Base-by-base conservation (phyloP, 2,797 vertebrate genomes). In the Podargus strigoides region DNA sequence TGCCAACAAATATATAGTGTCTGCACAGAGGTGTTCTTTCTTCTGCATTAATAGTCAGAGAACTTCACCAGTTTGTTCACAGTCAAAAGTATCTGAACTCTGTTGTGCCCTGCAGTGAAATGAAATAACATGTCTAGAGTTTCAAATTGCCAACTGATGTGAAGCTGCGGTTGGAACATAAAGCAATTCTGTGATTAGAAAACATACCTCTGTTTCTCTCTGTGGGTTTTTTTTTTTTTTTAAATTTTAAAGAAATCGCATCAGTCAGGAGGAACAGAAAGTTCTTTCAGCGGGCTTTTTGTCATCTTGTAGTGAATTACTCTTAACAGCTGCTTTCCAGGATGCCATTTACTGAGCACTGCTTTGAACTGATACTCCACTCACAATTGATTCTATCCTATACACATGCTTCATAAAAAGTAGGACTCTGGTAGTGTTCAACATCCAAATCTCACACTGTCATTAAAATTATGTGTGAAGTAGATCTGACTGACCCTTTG, bases 41-140 rank as follows among this genome's bases (percentile, higher is more conserved):
- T 82, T 79, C n/a, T 67, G 10, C n/a, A 34, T 69, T 91, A 85
- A 79, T 46, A 78, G 67, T 44, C 24, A 36, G 49, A 76, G 47
- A 89, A 85, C 30, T 85, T 88, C 34, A 89, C 24, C 44, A 49
- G 67, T 93, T 79, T 89, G 73, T 77, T 96, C 72, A 42, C 18
- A 88, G 63, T 49, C 55, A 76, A 50, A 93, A 87, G 52, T 62
- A 50, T 93, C 55, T 76, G 46, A 91, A 91, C n/a, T 36, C 14
- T 68, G 8, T 60, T 87, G 74, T 92, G 44, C 92, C 90, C 70
- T 77, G 67, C 74, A 90, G 92, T 87, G 72, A 90, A 95, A 89
- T 74, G 63, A 56, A 94, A 95, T 95, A 94, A 69, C 80, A 39
- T 53, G 67, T 92, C 86, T 85, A 42, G 70, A 39, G 70, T 92